Evolutionary conservation across 2,888 invertebrate species (phyloP).

Genomic region (Caenorhabditis sp.): DNA sequence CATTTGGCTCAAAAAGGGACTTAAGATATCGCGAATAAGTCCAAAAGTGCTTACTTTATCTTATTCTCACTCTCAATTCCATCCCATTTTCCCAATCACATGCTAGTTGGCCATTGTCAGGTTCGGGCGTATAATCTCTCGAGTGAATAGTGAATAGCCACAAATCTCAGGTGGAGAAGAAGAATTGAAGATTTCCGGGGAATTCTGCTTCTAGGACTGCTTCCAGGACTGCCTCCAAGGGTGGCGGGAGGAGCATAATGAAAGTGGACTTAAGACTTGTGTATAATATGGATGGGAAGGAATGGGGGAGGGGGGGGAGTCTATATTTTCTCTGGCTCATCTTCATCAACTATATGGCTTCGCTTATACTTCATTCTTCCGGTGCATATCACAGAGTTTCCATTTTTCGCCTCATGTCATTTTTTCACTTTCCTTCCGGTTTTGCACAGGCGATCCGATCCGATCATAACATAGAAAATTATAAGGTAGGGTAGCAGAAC

Average conservation of each 20-base stretch:
- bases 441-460: neutral
- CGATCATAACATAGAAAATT: too few relatives aligned
- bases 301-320: conserved; percentile 16
- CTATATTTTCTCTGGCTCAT: conserved; percentile 26
- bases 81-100: conserved; percentile 24
- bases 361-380: conserved; percentile 2
- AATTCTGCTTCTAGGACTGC: neutral
- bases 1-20: too few relatives aligned
- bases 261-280: conserved; percentile 1
- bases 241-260: conserved; percentile 12
- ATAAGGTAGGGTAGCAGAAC: too few relatives aligned
- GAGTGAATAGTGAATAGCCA: conserved; percentile 9
- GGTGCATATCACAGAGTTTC: conserved; percentile 22
- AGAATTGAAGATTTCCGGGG: neutral
- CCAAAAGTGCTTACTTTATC: conserved; percentile 4
- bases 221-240: too few relatives aligned
- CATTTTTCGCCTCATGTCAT: conserved; percentile 33
- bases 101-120: conserved; percentile 27
- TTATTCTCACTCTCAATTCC: conserved; percentile 3
- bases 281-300: conserved; percentile 14
- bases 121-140: conserved; percentile 28
- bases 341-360: conserved; percentile 41
- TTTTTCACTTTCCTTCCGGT: neutral
- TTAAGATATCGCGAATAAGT: too few relatives aligned
- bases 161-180: conserved; percentile 1